Evolutionary conservation across 2,113 vertebrate species (phyloP).

Genomic region (Harpagus bidentatus): DNA sequence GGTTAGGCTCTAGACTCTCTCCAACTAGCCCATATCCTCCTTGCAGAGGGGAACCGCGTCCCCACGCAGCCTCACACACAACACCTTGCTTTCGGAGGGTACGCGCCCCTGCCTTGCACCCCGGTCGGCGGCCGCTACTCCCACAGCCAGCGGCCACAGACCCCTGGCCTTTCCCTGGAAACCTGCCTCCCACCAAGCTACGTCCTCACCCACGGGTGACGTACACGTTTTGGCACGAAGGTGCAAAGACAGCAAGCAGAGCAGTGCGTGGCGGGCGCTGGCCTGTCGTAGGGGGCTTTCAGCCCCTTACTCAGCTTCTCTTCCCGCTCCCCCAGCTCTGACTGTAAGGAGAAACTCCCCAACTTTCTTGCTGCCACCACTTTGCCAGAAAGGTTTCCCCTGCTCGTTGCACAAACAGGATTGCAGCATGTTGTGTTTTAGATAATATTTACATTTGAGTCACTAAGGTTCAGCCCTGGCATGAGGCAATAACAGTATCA

Average conservation of each 20-base stretch:
- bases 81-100: fast-evolving
- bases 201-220: fast-evolving
- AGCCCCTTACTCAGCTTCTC: background rate
- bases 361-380: fast-evolving
- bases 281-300: too few species aligned
- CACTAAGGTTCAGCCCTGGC: background rate
- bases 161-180: background rate
- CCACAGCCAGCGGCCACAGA: fast-evolving
- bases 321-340: background rate
- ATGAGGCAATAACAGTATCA: background rate
- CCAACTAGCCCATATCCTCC: background rate
- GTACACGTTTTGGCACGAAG: fast-evolving
- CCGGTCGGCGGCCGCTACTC: fast-evolving
- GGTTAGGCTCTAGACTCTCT: background rate
- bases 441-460: background rate
- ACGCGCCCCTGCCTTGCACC: fast-evolving
- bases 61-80: fast-evolving
- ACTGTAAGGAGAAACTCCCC: background rate
- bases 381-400: background rate
- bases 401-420: background rate
- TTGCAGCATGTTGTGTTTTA: background rate
- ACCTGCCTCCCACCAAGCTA: fast-evolving
- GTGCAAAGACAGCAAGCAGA: background rate
- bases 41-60: background rate
- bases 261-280: fast-evolving